Evolutionary conservation across 30 jellyfish, hydroid and myxozoan species (phyloP).

Genomic region (Hydractinia symbiolongicarpus): DNA sequence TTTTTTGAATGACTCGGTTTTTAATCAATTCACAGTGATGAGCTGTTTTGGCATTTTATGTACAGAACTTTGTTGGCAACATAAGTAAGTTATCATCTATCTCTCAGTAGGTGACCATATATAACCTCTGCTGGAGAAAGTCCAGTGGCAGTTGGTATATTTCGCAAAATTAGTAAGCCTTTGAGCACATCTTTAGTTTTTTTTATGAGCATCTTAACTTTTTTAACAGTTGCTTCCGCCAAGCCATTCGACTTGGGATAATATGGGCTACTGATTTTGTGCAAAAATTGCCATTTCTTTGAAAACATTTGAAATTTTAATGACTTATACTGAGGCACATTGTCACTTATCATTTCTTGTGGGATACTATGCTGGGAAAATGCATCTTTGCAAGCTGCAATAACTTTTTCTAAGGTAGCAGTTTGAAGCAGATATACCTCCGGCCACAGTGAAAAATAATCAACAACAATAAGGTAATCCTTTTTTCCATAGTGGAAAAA

Average conservation of each 20-base stretch:
- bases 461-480: too few relatives aligned
- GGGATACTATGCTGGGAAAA: slow-evolving; percentile 27
- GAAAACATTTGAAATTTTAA: slow-evolving; percentile 4
- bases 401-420: too few relatives aligned
- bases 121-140: slow-evolving; percentile 64
- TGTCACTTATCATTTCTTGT: slow-evolving; percentile 10
- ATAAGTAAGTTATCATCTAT: slow-evolving; percentile 18
- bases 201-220: background rate
- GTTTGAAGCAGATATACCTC: too few relatives aligned
- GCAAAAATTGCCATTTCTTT: slow-evolving; percentile 17
- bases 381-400: too few relatives aligned
- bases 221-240: slow-evolving; percentile 7
- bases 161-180: background rate
- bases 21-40: background rate
- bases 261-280: background rate
- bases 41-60: background rate
- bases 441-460: too few relatives aligned
- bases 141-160: background rate
- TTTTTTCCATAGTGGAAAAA: too few relatives aligned
- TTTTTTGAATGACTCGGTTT: background rate
- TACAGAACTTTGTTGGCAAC: background rate
- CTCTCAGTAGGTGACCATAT: slow-evolving; percentile 23
- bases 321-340: slow-evolving; percentile 16
- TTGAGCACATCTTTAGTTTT: background rate
- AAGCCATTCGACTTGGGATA: slow-evolving; percentile 3